These are phyloP conservation scores for Therioaphis trifolii DNA, from an alignment of 2,888 invertebrate species.

Conservation along the genomic window DNA sequence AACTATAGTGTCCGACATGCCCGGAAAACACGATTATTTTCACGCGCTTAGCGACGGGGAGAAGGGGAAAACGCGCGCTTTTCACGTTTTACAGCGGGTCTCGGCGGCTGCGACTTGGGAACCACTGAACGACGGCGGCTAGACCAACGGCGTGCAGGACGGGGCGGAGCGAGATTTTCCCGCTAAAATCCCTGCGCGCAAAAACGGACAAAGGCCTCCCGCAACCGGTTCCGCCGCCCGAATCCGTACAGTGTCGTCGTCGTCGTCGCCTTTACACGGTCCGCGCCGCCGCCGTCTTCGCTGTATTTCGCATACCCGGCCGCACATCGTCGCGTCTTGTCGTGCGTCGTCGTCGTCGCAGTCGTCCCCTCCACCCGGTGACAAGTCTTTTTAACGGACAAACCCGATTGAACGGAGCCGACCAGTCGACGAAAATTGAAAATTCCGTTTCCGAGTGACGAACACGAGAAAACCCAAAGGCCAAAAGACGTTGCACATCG, in stretches of 20 bases:
- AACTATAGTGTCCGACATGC: no score
- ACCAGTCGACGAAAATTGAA: no score
- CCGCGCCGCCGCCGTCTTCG: not conserved
- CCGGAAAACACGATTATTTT: no score
- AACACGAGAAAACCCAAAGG: not conserved
- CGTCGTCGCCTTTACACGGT: not conserved
- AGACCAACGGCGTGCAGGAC: not conserved
- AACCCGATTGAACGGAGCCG: not conserved
- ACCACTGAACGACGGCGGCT: not conserved
- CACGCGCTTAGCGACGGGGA: no score
- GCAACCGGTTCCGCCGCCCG: not conserved
- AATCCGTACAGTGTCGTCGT: no score
- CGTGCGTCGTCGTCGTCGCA: not conserved
- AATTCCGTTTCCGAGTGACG: no score
- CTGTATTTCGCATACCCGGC: not conserved
- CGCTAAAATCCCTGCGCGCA: slow-evolving; percentile 45
- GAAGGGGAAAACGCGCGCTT: no score
- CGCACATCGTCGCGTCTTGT: not conserved
- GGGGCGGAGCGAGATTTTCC: slow-evolving; percentile 6
- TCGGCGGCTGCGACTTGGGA: slow-evolving; percentile 3
- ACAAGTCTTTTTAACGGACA: not conserved
- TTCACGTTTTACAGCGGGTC: slow-evolving; percentile 34
- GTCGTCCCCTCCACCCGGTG: not conserved
- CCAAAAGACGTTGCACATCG: no score
- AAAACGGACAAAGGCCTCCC: slow-evolving; percentile 19